Percentiles rank a stretch among this genome's conserved stretches.
Conservation (phyloP, 2,113 vertebrate species). For the Columba janthina region DNA sequence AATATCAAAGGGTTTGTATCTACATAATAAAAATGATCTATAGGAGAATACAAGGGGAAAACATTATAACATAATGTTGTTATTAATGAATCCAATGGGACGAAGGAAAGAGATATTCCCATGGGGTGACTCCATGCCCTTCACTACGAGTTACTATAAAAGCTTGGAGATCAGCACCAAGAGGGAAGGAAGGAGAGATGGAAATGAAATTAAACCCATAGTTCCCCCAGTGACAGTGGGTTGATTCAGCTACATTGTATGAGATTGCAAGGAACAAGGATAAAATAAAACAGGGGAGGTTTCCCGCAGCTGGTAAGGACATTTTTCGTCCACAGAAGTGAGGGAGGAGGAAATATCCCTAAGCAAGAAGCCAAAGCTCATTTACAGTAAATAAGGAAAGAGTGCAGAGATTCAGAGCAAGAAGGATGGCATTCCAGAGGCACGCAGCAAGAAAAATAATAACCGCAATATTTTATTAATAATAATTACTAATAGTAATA, state of each 20-base stretch:
- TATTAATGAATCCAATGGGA: constrained; percentile 68
- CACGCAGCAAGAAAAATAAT: background rate
- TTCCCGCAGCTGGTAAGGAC: background rate
- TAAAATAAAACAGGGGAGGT: constrained; percentile 11
- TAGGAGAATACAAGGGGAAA: constrained; percentile 65
- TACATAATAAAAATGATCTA: constrained; percentile 77
- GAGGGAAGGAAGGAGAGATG: background rate
- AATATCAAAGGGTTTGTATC: constrained; percentile 77
- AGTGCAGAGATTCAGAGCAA: background rate
- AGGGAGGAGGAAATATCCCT: background rate
- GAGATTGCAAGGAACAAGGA: background rate
- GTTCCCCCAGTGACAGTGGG: background rate
- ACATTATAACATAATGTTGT: constrained; percentile 47
- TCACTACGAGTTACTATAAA: background rate
- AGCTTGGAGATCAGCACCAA: background rate
- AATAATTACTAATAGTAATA: background rate
- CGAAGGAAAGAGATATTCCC: background rate
- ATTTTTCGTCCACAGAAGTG: background rate
- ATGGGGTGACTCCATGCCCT: background rate
- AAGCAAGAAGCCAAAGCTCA: background rate
- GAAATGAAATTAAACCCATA: background rate
- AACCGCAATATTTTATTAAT: background rate
- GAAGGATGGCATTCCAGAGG: background rate
- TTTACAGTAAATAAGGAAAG: background rate
- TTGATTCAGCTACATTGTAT: background rate